Evolutionary conservation across 1,140 invertebrate species (phyloP).

Genomic region (Dreissena polymorpha): DNA sequence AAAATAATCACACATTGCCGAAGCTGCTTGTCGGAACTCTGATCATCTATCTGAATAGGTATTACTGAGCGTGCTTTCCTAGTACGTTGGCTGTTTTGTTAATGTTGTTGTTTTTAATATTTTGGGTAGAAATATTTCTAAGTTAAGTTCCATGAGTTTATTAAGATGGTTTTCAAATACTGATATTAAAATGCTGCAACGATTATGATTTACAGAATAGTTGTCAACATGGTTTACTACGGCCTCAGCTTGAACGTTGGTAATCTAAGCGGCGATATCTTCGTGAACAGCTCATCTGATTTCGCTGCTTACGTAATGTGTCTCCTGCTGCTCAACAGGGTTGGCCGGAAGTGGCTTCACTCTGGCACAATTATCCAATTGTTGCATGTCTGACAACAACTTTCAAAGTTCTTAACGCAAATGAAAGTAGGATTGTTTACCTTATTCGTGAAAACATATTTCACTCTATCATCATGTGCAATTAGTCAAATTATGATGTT

Average conservation of each 20-base stretch:
- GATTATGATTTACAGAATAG: conserved; percentile 55
- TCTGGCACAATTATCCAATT: conserved; percentile 82
- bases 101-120: neutral
- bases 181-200: neutral
- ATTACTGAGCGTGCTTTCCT: no score
- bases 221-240: conserved; percentile 68
- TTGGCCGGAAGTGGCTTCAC: conserved; percentile 64
- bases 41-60: conserved; percentile 68
- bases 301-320: conserved; percentile 84
- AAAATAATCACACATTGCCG: conserved; percentile 52
- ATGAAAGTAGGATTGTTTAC: conserved; percentile 17
- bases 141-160: no score
- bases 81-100: neutral
- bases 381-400: conserved; percentile 65
- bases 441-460: no score
- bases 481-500: no score
- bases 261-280: conserved; percentile 66
- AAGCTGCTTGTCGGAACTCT: conserved; percentile 43
- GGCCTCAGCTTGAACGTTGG: conserved; percentile 81
- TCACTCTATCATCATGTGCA: no score
- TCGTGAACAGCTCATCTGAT: conserved; percentile 85
- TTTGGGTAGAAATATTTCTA: no score
- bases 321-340: no score
- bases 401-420: conserved; percentile 56
- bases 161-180: no score